Evolutionary conservation across 1,140 invertebrate genomes (phyloP).

Genomic region (Tetramorium alpestre): DNA sequence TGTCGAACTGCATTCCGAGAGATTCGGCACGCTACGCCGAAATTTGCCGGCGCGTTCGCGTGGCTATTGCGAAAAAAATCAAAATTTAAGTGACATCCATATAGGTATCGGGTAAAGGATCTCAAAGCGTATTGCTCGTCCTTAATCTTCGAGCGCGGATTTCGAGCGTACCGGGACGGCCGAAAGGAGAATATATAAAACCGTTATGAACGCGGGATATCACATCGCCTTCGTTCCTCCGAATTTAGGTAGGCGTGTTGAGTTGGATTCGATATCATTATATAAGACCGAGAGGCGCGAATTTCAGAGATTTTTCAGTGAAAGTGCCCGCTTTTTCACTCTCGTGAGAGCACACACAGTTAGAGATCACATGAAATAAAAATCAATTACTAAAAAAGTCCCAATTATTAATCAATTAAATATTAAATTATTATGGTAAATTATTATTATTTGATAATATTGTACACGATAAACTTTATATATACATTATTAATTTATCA

Average conservation of each 20-base stretch:
- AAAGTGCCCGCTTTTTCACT: constrained; percentile 36
- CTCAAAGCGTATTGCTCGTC: neutral
- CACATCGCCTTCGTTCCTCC: constrained; percentile 4
- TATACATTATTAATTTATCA: too few species aligned
- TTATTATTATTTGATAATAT: neutral
- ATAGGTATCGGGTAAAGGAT: neutral
- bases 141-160: constrained; percentile 28
- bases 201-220: constrained; percentile 37
- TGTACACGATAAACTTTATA: neutral
- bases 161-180: neutral
- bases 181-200: constrained; percentile 23
- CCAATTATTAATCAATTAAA: neutral
- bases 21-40: constrained; percentile 34
- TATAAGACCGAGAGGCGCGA: constrained; percentile 19
- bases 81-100: constrained; percentile 25
- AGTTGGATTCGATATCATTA: constrained; percentile 26
- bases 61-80: constrained; percentile 21
- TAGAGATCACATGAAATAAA: neutral
- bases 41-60: neutral
- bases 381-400: neutral
- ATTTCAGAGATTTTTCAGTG: constrained; percentile 44
- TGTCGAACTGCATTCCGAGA: constrained; percentile 29
- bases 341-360: neutral
- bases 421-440: neutral
- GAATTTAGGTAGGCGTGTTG: constrained; percentile 46